A percentile compares a stretch with the other conserved stretches of the same genome.
Conservation (phyloP, 2,797 vertebrate species). For the Leptoclinus maculatus region DNA sequence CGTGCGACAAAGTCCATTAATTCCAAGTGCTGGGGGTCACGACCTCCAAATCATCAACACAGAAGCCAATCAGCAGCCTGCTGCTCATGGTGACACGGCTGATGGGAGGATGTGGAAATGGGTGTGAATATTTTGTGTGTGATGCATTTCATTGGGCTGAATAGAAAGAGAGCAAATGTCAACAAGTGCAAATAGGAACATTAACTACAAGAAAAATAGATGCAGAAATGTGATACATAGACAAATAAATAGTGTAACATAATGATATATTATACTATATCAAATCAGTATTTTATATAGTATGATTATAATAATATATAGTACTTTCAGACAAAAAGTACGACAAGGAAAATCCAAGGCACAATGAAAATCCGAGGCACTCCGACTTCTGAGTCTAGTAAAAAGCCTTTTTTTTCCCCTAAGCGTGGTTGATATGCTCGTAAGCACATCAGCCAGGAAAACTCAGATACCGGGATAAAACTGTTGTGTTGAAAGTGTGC, state of each 20-base stretch:
- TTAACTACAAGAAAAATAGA: constrained; percentile 13
- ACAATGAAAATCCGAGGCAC: constrained; percentile 16
- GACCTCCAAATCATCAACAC: constrained; percentile 75
- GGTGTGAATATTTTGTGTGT: constrained; percentile 51
- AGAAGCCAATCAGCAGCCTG: constrained; percentile 77
- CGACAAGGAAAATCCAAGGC: too few relatives aligned
- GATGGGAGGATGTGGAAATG: constrained; percentile 53
- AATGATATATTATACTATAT: too few relatives aligned
- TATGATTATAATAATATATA: background rate
- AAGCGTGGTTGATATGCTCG: constrained; percentile 9
- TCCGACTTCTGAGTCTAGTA: constrained; percentile 2
- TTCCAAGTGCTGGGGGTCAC: constrained; percentile 59
- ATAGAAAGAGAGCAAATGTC: constrained; percentile 4
- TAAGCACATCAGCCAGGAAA: constrained; percentile 28
- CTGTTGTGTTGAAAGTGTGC: constrained; percentile 41
- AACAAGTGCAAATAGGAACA: constrained; percentile 29
- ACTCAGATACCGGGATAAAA: constrained; percentile 35
- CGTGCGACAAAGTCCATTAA: constrained; percentile 74
- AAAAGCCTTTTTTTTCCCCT: constrained; percentile 16
- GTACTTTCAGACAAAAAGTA: too few relatives aligned
- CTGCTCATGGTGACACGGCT: constrained; percentile 56
- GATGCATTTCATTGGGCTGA: constrained; percentile 10
- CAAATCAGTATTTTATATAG: too few relatives aligned
- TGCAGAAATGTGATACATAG: constrained; percentile 6
- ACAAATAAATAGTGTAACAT: background rate